Evolutionary conservation across 2,797 vertebrate genomes (phyloP).

Genomic region (Buceros bicornis): DNA sequence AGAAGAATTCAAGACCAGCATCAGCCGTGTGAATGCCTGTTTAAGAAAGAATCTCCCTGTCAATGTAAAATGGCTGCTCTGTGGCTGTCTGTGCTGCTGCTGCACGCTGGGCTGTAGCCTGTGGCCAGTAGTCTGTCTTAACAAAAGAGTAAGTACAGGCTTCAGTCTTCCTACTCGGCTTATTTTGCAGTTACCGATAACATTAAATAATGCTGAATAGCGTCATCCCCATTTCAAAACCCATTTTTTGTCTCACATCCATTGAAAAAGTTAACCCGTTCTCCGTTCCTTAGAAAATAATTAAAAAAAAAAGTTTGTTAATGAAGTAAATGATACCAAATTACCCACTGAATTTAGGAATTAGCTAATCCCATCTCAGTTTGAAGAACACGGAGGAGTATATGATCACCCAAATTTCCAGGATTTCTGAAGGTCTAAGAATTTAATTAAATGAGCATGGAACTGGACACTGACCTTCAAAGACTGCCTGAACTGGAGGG

Average conservation of each 20-base stretch:
- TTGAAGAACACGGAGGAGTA: background rate
- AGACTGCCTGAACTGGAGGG: background rate
- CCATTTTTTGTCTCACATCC: background rate
- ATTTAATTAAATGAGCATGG: background rate
- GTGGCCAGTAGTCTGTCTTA: conserved; percentile 99
- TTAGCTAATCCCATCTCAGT: background rate
- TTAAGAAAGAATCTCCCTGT: conserved; percentile 96
- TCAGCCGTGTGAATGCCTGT: conserved; percentile 93
- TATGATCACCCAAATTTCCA: background rate
- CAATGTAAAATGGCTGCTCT: conserved; percentile 98
- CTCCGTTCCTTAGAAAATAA: background rate
- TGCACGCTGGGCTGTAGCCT: conserved; percentile 98
- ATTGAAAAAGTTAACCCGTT: background rate
- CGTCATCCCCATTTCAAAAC: background rate
- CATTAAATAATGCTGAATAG: background rate
- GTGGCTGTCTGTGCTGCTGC: conserved; percentile 98
- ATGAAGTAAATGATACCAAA: background rate
- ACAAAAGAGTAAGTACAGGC: conserved; percentile 92
- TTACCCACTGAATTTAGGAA: background rate
- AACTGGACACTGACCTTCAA: background rate
- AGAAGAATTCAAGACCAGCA: conserved; percentile 98
- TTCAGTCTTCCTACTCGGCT: background rate
- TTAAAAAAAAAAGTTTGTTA: background rate
- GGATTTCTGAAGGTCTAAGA: background rate
- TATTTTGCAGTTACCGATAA: background rate